Percentiles rank a stretch among this genome's conserved stretches.
phyloP scores from a whole-genome alignment of 1,140 invertebrate genomes.

The Panagrolaimus sp. region DNA sequence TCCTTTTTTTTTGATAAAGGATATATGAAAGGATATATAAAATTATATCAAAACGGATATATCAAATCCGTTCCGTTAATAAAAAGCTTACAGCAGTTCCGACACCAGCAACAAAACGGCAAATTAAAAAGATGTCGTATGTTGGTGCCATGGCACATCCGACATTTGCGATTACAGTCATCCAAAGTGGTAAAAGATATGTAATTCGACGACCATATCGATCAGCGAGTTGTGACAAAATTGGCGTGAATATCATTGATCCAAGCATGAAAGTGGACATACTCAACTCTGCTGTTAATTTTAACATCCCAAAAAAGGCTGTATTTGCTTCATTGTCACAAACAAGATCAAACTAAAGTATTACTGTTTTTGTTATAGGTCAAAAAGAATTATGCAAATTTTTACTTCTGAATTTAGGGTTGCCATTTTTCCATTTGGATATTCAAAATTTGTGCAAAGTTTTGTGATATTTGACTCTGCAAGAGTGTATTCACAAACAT shows the following conservation, averaged over 20 bases:
- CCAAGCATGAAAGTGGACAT: slow-evolving; percentile 42
- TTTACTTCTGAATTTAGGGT: slow-evolving; percentile 26
- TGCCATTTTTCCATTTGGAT: slow-evolving; percentile 21
- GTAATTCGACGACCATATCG: slow-evolving; percentile 41
- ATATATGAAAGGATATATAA: neutral
- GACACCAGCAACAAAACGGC: slow-evolving; percentile 44
- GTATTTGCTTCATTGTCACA: slow-evolving; percentile 32
- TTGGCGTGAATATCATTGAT: slow-evolving; percentile 30
- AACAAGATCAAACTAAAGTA: slow-evolving; percentile 37
- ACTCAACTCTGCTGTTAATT: slow-evolving; percentile 26
- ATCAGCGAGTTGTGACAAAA: slow-evolving; percentile 38
- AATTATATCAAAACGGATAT: slow-evolving; percentile 13
- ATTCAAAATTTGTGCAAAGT: slow-evolving; percentile 23
- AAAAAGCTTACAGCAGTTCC: slow-evolving; percentile 28
- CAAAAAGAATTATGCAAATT: neutral
- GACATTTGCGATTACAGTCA: slow-evolving; percentile 42
- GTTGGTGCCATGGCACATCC: slow-evolving; percentile 42
- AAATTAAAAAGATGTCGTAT: slow-evolving; percentile 40
- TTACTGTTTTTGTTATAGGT: slow-evolving; percentile 16
- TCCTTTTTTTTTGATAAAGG: too few relatives aligned
- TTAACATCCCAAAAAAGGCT: too few relatives aligned
- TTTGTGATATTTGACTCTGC: neutral
- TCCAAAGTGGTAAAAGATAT: slow-evolving; percentile 43
- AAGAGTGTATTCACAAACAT: slow-evolving; percentile 5
- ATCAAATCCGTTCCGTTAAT: neutral